These are phyloP conservation scores for Neoascia interrupta DNA, from an alignment of 2,888 invertebrate species.

Conservation along the genomic window DNA sequence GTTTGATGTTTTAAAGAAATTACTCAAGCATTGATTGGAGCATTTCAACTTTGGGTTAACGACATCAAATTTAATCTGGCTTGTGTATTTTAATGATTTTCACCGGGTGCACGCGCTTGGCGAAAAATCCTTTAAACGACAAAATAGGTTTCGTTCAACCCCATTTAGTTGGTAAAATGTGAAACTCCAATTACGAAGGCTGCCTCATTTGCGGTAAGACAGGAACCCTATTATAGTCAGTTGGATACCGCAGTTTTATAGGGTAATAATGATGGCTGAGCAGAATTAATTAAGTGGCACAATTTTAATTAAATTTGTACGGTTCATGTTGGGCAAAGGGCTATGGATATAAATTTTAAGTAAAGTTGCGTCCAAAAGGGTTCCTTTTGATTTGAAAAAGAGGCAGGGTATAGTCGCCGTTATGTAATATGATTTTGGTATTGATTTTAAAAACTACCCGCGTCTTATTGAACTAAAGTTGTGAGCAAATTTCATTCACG, in stretches of 20 bases:
- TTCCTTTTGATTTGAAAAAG: too few relatives aligned
- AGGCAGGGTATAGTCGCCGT: too few relatives aligned
- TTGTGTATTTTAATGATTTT: slow-evolving; percentile 11
- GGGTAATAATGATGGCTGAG: slow-evolving; percentile 63
- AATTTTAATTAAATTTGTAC: slow-evolving; percentile 65
- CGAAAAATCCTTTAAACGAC: slow-evolving; percentile 42
- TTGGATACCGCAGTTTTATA: slow-evolving; percentile 59
- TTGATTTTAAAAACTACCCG: too few relatives aligned
- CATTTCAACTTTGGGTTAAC: slow-evolving; percentile 1
- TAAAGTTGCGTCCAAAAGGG: too few relatives aligned
- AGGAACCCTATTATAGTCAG: slow-evolving; percentile 64
- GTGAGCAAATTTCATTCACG: too few relatives aligned
- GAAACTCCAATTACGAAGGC: slow-evolving; percentile 61
- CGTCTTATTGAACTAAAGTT: too few relatives aligned
- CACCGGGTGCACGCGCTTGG: background rate
- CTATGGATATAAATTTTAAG: slow-evolving; percentile 38
- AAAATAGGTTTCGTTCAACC: slow-evolving; percentile 48
- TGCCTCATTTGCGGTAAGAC: slow-evolving; percentile 60
- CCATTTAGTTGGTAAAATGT: slow-evolving; percentile 46
- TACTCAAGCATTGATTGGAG: slow-evolving; percentile 26
- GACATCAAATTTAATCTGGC: slow-evolving; percentile 9
- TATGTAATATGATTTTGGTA: too few relatives aligned
- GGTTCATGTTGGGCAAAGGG: slow-evolving; percentile 29
- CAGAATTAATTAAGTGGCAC: slow-evolving; percentile 65
- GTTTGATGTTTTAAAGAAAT: slow-evolving; percentile 40